These are phyloP conservation scores for Hypotaenidia philippensis DNA, from an alignment of 2,797 vertebrate genomes.

Conservation along the genomic window DNA sequence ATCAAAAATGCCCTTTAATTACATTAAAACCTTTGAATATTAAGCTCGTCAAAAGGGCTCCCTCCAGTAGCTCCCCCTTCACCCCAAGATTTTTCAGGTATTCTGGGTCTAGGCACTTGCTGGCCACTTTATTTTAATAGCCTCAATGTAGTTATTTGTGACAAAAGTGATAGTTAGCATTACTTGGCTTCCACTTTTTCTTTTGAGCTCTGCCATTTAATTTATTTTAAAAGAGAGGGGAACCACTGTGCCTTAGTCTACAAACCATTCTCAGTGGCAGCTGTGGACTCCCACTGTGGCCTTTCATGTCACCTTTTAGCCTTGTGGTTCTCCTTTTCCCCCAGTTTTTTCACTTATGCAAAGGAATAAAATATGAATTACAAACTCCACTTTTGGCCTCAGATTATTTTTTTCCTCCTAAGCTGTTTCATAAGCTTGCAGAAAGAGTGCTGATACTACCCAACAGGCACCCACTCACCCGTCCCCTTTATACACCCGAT, in stretches of 20 bases:
- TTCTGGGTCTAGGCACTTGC: background rate
- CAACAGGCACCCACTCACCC: background rate
- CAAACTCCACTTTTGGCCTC: background rate
- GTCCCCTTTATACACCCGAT: constrained; percentile 28
- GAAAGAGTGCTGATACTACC: background rate
- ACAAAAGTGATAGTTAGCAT: background rate
- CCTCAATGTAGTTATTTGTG: background rate
- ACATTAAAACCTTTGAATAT: background rate
- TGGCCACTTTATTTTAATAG: background rate
- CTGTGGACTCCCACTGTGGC: background rate
- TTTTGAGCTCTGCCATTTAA: background rate
- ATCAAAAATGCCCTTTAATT: background rate
- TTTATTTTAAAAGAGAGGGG: background rate
- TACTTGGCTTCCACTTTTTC: background rate
- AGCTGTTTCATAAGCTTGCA: background rate
- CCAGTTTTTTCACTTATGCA: background rate
- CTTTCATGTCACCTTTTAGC: background rate
- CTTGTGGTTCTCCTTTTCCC: background rate
- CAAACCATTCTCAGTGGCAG: background rate
- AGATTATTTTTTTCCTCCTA: background rate
- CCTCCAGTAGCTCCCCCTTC: background rate
- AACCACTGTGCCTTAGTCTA: background rate
- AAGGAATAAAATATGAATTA: constrained; percentile 14
- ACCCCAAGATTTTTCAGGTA: background rate
- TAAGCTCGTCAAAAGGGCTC: background rate